These are phyloP conservation scores for Ophioderma brevispina DNA, from an alignment of 35 echinoderm and acorn worm species.

Conservation along the genomic window DNA sequence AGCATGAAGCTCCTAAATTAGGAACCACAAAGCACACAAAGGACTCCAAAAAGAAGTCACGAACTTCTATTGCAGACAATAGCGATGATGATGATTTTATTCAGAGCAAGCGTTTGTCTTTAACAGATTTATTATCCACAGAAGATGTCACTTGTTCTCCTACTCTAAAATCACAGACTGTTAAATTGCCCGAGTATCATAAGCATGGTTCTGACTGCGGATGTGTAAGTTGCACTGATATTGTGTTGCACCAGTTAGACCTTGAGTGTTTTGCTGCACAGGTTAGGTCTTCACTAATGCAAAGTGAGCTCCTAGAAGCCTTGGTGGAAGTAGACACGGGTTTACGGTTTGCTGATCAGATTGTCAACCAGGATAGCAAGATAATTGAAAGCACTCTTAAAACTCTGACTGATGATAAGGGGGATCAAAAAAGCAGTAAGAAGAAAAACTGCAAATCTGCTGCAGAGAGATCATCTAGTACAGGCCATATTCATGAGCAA, in stretches of 20 bases:
- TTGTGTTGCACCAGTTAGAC: slow-evolving; percentile 26
- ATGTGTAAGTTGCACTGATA: slow-evolving; percentile 33
- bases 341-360: background rate
- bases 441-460: background rate
- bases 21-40: background rate
- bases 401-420: background rate
- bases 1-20: no score
- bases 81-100: slow-evolving; percentile 52
- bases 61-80: slow-evolving; percentile 10
- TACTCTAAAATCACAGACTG: slow-evolving; percentile 20
- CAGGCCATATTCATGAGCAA: background rate
- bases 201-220: slow-evolving; percentile 22
- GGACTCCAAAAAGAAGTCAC: background rate
- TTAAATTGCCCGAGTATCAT: slow-evolving; percentile 20
- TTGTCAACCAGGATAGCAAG: background rate
- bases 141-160: background rate
- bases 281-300: background rate
- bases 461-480: background rate
- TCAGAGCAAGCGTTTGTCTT: slow-evolving; percentile 27
- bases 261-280: background rate
- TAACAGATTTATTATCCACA: background rate
- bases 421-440: background rate
- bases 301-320: slow-evolving; percentile 20
- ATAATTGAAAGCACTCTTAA: background rate
- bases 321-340: background rate